Percentiles rank a stretch among this genome's conserved stretches.
Conservation (phyloP, 2,888 invertebrate species). For the Hypselothyrea guttata region DNA sequence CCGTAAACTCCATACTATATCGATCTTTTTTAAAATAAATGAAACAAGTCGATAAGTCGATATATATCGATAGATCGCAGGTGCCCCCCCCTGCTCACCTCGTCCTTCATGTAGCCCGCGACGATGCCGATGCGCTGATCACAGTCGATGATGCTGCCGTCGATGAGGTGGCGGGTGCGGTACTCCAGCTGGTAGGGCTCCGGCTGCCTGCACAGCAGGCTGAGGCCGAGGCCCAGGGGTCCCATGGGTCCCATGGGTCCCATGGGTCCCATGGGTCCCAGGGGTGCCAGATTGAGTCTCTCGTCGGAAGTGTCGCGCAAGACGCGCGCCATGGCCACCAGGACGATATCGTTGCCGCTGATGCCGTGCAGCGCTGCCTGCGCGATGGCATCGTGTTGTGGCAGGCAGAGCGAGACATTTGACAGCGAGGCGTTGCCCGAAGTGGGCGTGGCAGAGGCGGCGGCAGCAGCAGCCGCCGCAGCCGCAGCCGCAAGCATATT, state of each 20-base stretch:
- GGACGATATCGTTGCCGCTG: constrained; percentile 86
- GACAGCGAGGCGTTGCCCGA: no score
- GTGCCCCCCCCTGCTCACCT: constrained; percentile 85
- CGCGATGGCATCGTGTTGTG: constrained; percentile 82
- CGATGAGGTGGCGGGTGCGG: constrained; percentile 93
- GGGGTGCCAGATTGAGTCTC: no score
- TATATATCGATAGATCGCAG: no score
- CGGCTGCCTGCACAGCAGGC: constrained; percentile 86
- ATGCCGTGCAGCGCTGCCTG: constrained; percentile 83
- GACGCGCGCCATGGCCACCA: constrained; percentile 89
- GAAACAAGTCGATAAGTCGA: no score
- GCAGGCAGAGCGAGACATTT: no score
- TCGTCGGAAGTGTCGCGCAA: no score
- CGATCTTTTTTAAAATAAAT: no score
- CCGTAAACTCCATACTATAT: no score
- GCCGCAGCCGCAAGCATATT: constrained; percentile 69
- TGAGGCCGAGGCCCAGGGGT: constrained; percentile 54
- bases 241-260: constrained; percentile 25
- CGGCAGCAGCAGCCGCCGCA: constrained; percentile 55
- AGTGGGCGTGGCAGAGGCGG: constrained; percentile 41
- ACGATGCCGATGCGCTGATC: constrained; percentile 95
- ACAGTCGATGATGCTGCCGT: constrained; percentile 94
- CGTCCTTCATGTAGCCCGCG: constrained; percentile 94
- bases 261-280: constrained; percentile 10
- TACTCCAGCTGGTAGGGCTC: constrained; percentile 92